Base-by-base conservation (phyloP, 2,797 vertebrate genomes). In the Serranus cabrilla region DNA sequence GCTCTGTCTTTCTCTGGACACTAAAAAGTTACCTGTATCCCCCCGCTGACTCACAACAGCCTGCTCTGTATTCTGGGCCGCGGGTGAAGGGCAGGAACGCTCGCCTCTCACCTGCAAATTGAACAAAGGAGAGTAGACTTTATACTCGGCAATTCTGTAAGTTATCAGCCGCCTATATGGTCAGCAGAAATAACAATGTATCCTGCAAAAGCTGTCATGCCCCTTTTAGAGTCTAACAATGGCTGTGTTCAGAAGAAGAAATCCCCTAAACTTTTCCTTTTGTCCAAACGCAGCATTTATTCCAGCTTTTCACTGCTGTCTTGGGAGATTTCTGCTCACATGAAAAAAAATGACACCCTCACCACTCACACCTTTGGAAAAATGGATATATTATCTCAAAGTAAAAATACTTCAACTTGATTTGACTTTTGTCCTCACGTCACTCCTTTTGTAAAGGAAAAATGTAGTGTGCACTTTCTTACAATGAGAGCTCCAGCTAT, bases 151-250 rank as follows among this genome's bases (percentile, higher is more conserved):
- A 45, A 17, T 80, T 76, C 57, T 68, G 71, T 21, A 62, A 55
- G 56, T 78, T 79, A 69, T 68, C 23, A 49, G 51, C 57, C 20
- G 0, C 1, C 18, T 66, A 40, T 66, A 25, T 64, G 46, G 74
- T 91, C 86, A 90, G 87, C 87, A 88, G 78, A 88, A 87, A 82
- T 75, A 82, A 86, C 74, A 86, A 83, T 64, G 47, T 18, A 27
- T 20, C 57, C 20, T 65, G 47, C 20, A 56, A 64, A 58, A 73
- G 63, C 64, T 42, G 69, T 14, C 50, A 0, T 47, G 56, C 27
- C 27, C 61, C 57, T 47, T 74, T 67, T 18, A 27, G 21, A 67
- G 14, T 45, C 67, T 80, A 58, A 74, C 60, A 82, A 59, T 69
- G 20, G 71, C 34, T 16, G n/a, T 25, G 82, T 54, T 73, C 31